Percentiles rank a stretch among this genome's conserved stretches.
phyloP scores from a whole-genome alignment of 2,888 invertebrate species.

The Lissonota sp. region DNA sequence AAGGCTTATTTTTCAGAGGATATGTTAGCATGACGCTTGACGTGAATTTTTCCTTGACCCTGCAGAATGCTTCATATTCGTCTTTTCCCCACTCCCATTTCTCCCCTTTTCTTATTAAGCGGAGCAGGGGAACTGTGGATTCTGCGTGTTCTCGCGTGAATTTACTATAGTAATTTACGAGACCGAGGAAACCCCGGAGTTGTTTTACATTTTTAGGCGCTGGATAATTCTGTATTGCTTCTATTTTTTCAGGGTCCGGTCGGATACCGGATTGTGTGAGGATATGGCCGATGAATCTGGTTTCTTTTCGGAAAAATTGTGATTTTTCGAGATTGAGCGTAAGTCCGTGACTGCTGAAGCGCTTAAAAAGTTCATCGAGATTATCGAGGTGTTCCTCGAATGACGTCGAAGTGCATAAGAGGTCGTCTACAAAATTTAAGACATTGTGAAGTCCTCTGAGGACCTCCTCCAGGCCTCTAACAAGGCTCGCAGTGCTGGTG shows the following conservation, averaged over 20 bases:
- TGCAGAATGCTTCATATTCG: too few relatives aligned
- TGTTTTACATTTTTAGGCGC: conserved; percentile 9
- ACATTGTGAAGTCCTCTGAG: too few relatives aligned
- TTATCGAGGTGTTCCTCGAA: too few relatives aligned
- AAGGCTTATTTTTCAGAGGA: neutral
- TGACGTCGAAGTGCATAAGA: too few relatives aligned
- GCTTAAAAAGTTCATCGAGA: too few relatives aligned
- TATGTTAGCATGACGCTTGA: neutral
- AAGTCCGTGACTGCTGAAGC: too few relatives aligned
- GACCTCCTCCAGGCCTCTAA: too few relatives aligned
- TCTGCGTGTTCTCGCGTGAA: conserved; percentile 17
- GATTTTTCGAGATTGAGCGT: too few relatives aligned
- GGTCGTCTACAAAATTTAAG: too few relatives aligned
- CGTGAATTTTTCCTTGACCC: neutral
- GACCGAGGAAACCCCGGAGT: conserved; percentile 20
- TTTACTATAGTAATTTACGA: conserved; percentile 28
- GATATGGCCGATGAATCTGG: conserved; percentile 2
- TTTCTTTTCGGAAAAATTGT: too few relatives aligned
- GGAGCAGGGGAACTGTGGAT: neutral
- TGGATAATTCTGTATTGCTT: conserved; percentile 7
- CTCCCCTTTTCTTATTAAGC: neutral
- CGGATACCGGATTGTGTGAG: conserved; percentile 5
- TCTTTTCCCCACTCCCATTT: too few relatives aligned
- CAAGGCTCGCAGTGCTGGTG: too few relatives aligned
- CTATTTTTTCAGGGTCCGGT: conserved; percentile 20